Evolutionary conservation across 2,113 vertebrate species (phyloP).

Genomic region (Daphoenositta chrysoptera): DNA sequence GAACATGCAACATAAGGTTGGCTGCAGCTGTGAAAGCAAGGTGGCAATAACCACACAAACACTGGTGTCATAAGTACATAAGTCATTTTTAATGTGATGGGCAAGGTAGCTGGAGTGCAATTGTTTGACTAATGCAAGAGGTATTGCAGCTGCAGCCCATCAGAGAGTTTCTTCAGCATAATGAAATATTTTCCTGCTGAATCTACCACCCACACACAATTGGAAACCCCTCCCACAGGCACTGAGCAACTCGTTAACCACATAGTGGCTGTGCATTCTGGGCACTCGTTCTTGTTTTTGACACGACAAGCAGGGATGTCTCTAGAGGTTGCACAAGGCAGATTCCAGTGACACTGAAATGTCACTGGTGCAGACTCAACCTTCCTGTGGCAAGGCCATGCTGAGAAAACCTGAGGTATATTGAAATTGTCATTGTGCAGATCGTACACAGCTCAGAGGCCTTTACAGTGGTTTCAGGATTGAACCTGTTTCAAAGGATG

Average conservation of each 20-base stretch:
- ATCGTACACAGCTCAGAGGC: not conserved
- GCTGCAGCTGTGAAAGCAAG: not conserved
- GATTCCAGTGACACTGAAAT: not conserved
- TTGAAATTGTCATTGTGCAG: not conserved
- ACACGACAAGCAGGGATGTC: not conserved
- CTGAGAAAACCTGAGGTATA: not conserved
- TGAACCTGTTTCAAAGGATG: not conserved
- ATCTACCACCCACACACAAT: conserved; percentile 55
- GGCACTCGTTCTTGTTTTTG: not conserved
- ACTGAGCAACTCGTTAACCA: not conserved
- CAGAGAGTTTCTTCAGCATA: conserved; percentile 41
- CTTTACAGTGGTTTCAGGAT: not conserved
- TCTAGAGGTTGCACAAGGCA: not conserved
- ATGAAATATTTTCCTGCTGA: conserved; percentile 65
- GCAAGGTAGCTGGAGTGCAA: conserved; percentile 22
- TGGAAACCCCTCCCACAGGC: conserved; percentile 36
- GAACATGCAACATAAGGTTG: not conserved
- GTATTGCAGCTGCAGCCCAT: conserved; percentile 64
- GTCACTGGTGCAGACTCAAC: not conserved
- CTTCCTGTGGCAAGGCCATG: not conserved
- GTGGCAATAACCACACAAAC: not conserved
- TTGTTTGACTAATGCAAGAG: conserved; percentile 46
- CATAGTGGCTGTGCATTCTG: not conserved
- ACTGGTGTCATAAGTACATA: not conserved
- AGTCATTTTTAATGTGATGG: not conserved